These are phyloP conservation scores for Enteromius viviparus DNA, from an alignment of 2,797 vertebrate genomes.

Conservation along the genomic window DNA sequence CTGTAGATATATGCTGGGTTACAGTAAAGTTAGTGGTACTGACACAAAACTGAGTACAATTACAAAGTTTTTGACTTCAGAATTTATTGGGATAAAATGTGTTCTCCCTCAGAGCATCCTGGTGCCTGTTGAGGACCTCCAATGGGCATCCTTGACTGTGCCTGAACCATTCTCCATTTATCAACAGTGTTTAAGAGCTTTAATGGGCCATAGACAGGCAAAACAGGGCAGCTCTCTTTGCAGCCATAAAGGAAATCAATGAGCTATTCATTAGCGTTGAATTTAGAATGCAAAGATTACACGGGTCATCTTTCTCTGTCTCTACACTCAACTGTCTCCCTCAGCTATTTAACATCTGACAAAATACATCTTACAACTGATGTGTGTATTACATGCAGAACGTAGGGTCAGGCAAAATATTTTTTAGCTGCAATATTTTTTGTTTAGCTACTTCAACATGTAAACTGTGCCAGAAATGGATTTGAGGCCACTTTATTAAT, in stretches of 20 bases:
- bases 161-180: conserved; percentile 59
- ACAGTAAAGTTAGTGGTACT: not conserved
- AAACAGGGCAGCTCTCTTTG: conserved; percentile 68
- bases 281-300: conserved; percentile 72
- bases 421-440: not conserved
- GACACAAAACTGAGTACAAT: not conserved
- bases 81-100: not conserved
- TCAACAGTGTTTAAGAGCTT: conserved; percentile 69
- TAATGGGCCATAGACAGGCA: conserved; percentile 79
- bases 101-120: not conserved
- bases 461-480: not conserved
- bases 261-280: conserved; percentile 81
- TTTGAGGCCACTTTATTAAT: not conserved
- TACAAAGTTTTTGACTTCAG: not conserved
- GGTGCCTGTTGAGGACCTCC: conserved; percentile 23
- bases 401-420: not conserved
- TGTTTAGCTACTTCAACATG: not conserved
- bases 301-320: conserved; percentile 58
- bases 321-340: conserved; percentile 33
- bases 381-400: not conserved
- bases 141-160: conserved; percentile 60
- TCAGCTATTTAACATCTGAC: conserved; percentile 38
- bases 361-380: conserved; percentile 31
- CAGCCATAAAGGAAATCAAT: conserved; percentile 82
- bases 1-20: not conserved